Base-by-base conservation (phyloP, 35 echinoderm and acorn worm genomes). In the Ophiothrix spiculata region DNA sequence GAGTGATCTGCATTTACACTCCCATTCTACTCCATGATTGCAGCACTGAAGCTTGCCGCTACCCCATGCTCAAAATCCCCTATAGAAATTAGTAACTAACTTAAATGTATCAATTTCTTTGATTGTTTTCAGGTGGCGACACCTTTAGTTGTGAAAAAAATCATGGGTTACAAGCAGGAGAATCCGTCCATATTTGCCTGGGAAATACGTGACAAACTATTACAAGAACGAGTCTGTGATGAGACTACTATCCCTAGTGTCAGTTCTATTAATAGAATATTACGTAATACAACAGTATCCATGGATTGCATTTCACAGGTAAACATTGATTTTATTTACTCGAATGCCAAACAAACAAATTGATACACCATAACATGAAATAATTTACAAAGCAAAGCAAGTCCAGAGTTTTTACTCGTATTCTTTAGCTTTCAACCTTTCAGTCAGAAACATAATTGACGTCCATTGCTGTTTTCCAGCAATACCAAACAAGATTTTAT, bases 181-280 rank as follows among this genome's bases (percentile, higher is more conserved):
- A 97, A 97, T 76, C 95, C 95, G 32, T 97, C 91, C 39, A 93
- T 97, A 41, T 97, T 97, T 86, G 95, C 95, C 17, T 97, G 17
- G 95, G 95, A 91, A 97, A n/a, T n/a, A n/a, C 80, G 93, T 97
- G 31, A 75, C 91, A 25, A 88, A 97, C 64, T 77, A 85, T n/a
- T 75, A 93, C 31, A 76, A 93, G 15, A 75, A 93, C 75, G 95
- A 97, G 38, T 75, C 88, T 77, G 92, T 97, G 95, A 97, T 42
- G 91, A 97, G 40, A 97, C 83, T 39, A 93, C 95, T 16, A 87
- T 97, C 33, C 95, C 95, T 0, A 97, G 95, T 63, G 89, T 97
- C 45, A 97, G 95, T 64, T 97, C 95, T 28, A 97, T 97, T 39
- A 97, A 97, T 39, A 82, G 95, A 46, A 97, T 97, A 56, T 81